Base-by-base conservation (phyloP, 2,113 vertebrate species). In the Phaetusa simplex region DNA sequence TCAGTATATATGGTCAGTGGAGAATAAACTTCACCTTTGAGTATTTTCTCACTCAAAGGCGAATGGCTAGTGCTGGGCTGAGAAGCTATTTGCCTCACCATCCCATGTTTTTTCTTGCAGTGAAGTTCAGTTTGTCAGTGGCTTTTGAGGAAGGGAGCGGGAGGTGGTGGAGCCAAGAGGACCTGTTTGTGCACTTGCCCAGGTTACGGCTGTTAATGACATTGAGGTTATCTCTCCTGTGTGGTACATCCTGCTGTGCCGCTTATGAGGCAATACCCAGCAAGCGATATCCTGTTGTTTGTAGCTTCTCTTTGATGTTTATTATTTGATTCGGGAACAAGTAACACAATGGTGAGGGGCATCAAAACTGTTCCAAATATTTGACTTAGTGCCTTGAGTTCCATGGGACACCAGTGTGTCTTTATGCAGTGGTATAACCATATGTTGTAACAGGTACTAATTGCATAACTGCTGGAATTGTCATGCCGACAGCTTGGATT, bases 221-320 rank as follows among this genome's bases (percentile, higher is more conserved):
- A 36, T 8, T 30, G 70, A 66, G 86, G 83, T 97, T 94, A 95
- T 97, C 89, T 89, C 58, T 93, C 50, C 86, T 87, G 66, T 38
- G 74, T 89, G 84, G 53, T 90, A 15, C 78, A 93, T 96, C 93
- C 93, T 97, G 94, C 90, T 87, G 73, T 62, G 86, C 72, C 0
- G 38, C 88, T 95, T 87, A 49, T 42, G 81, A 93, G 58, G 66
- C 87, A 87, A 32, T 87, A 70, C 62, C 56, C 84, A 93, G 91
- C 89, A 90, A 93, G 84, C 0, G 5, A 72, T 93, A 96, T 95
- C 97, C 95, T 97, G 91, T 97, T 95, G 50, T 95, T 97, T 87
- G 52, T 70, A 76, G 34, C 64, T 87, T 91, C 89, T 86, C 78
- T 97, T 97, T 94, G 91, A 95, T 87, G 79, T 89, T 76, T 88